phyloP scores from a whole-genome alignment of 2,888 invertebrate genomes.

The Aplocera efformata region DNA sequence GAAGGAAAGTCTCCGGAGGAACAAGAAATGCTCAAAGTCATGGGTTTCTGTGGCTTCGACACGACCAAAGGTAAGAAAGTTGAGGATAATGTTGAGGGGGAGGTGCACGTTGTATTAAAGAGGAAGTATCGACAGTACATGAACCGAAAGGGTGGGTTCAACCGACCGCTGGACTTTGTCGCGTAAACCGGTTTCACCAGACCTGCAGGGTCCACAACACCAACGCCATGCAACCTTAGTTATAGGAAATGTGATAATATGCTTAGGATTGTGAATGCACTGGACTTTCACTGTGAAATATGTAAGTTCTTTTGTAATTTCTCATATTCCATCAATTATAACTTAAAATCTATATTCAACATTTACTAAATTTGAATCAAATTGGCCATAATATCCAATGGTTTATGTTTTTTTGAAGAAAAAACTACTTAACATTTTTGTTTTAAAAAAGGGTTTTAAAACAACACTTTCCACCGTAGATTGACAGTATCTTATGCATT shows the following conservation, averaged over 20 bases:
- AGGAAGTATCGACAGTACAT: constrained; percentile 99
- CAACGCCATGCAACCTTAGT: constrained; percentile 16
- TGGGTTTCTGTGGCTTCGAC: constrained; percentile 98
- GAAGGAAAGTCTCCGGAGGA: constrained; percentile 95
- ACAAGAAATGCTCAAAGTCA: constrained; percentile 95
- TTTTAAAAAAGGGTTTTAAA: no score
- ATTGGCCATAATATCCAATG: no score
- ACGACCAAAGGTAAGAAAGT: constrained; percentile 98
- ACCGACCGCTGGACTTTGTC: constrained; percentile 97
- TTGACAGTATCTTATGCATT: no score
- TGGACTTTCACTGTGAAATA: not conserved
- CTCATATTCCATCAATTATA: no score
- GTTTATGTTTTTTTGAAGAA: no score
- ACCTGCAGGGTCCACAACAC: constrained; percentile 27
- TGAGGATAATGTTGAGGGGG: constrained; percentile 95
- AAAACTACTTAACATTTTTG: no score
- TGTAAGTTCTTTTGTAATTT: no score
- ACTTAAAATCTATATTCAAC: no score
- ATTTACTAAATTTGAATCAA: no score
- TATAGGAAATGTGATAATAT: constrained; percentile 38
- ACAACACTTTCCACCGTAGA: no score
- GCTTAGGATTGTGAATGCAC: constrained; percentile 15
- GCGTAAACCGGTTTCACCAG: constrained; percentile 77
- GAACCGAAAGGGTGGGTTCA: constrained; percentile 99
- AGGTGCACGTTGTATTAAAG: constrained; percentile 96